Conservation (phyloP, 2,888 invertebrate genomes). For the Cantharis rufa region DNA sequence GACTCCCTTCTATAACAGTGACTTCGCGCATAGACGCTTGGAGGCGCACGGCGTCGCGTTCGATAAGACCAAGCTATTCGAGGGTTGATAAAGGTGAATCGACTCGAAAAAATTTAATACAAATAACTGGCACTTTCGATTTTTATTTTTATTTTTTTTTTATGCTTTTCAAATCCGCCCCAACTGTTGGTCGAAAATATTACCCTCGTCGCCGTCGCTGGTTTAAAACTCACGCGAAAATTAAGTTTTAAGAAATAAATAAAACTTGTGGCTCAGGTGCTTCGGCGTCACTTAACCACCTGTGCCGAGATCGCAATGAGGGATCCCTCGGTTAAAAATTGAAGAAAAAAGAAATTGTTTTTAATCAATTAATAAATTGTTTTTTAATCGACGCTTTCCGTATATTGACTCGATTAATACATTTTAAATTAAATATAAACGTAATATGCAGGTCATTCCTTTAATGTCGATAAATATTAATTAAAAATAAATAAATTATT, state of each 20-base stretch:
- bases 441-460: background rate
- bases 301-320: background rate
- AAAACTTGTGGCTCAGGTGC: background rate
- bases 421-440: background rate
- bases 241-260: background rate
- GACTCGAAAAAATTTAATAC: slow-evolving; percentile 2
- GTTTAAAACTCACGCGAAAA: background rate
- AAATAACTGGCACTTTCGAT: background rate
- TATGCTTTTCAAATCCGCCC: background rate
- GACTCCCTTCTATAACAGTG: slow-evolving; percentile 50
- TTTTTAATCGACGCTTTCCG: background rate
- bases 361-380: background rate
- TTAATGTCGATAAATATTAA: background rate
- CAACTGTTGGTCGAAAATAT: too few species aligned
- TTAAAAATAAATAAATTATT: background rate
- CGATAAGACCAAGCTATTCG: slow-evolving; percentile 44
- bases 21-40: slow-evolving; percentile 48
- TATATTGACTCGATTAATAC: background rate
- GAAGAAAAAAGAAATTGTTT: background rate
- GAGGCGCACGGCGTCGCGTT: slow-evolving; percentile 52
- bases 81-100: slow-evolving; percentile 25
- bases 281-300: background rate
- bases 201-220: background rate
- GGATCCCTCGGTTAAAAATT: background rate
- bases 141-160: background rate